Conservation (phyloP, 2,113 vertebrate genomes). For the Verasper variegatus region DNA sequence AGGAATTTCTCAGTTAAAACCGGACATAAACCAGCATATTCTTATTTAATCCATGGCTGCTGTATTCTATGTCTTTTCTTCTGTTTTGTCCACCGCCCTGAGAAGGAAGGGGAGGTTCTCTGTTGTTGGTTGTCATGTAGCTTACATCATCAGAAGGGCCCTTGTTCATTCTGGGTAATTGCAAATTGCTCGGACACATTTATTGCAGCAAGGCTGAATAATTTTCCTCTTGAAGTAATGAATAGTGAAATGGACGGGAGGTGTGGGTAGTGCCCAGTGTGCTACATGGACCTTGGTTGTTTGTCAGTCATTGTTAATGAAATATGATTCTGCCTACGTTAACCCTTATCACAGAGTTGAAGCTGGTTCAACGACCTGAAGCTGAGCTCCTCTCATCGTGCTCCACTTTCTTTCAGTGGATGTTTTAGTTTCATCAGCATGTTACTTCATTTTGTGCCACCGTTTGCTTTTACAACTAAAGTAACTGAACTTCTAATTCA, state of each 20-base stretch:
- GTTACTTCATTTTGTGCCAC: slow-evolving; percentile 4
- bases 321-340: slow-evolving; percentile 38
- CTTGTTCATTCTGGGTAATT: slow-evolving; percentile 9
- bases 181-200: slow-evolving; percentile 6
- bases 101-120: not conserved
- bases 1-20: not conserved
- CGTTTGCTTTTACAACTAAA: slow-evolving; percentile 9
- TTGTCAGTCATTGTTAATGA: slow-evolving; percentile 56
- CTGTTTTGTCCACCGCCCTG: not conserved
- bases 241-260: slow-evolving; percentile 40
- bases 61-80: not conserved
- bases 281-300: slow-evolving; percentile 27
- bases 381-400: not conserved
- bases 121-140: not conserved
- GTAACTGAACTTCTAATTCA: not conserved
- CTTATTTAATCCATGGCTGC: not conserved
- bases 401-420: not conserved
- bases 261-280: slow-evolving; percentile 23
- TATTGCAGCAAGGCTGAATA: slow-evolving; percentile 42
- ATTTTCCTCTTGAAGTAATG: slow-evolving; percentile 55
- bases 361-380: slow-evolving; percentile 1
- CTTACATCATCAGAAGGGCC: not conserved
- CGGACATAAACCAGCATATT: not conserved
- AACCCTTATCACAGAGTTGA: slow-evolving; percentile 21
- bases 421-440: not conserved